Evolutionary conservation across 30 jellyfish, hydroid and myxozoan species (phyloP).

Genomic region (Nemopilema nomurai): DNA sequence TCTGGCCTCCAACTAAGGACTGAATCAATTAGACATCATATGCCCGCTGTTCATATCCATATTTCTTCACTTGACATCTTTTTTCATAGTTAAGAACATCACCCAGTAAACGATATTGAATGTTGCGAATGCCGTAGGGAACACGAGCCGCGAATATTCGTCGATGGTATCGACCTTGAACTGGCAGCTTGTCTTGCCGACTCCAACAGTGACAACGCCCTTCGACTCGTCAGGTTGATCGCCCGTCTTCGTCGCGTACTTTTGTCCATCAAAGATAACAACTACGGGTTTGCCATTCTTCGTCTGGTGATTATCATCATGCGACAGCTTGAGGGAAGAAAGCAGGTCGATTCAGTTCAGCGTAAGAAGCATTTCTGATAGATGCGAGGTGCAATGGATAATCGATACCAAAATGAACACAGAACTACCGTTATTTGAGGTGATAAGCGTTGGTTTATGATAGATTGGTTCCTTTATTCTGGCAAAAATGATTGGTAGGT

Average conservation of each 20-base stretch:
- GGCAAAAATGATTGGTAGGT: too few species aligned
- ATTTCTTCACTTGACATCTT: constrained; percentile 11
- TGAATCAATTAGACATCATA: not conserved
- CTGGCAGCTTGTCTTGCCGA: constrained; percentile 72
- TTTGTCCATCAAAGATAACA: constrained; percentile 85
- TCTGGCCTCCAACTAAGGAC: not conserved
- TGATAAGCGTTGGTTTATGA: too few species aligned
- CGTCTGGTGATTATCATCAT: constrained; percentile 57
- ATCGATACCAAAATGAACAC: too few species aligned
- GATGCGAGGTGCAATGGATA: too few species aligned
- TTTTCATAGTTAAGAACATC: constrained; percentile 81
- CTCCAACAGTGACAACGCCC: constrained; percentile 39
- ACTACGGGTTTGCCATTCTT: constrained; percentile 78
- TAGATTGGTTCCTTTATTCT: too few species aligned
- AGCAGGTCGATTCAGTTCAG: too few species aligned
- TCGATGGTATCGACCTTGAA: constrained; percentile 87
- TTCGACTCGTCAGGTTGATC: constrained; percentile 52
- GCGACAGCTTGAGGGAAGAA: constrained; percentile 66
- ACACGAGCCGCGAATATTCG: constrained; percentile 84
- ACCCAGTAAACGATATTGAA: constrained; percentile 94
- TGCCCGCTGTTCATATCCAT: not conserved
- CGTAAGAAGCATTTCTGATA: too few species aligned
- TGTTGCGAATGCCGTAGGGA: constrained; percentile 89
- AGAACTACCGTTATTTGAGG: too few species aligned
- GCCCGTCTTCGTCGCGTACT: constrained; percentile 28